phyloP scores from a whole-genome alignment of 92 coral and sea anemone species.

The Palythoa grandis region DNA sequence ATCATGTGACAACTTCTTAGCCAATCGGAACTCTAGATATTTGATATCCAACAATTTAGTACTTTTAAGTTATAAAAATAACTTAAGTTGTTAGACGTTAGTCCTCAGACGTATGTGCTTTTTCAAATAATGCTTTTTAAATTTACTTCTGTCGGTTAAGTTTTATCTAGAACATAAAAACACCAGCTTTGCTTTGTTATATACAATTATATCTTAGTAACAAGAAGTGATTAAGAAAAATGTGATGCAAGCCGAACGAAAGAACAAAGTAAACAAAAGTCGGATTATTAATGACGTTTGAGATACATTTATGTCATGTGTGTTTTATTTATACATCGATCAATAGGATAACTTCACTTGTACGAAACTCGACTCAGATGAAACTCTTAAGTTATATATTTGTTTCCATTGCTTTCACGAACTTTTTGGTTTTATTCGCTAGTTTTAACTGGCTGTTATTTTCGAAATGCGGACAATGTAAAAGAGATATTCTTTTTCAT shows the following conservation, averaged over 20 bases:
- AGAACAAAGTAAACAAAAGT: neutral
- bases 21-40: too few relatives aligned
- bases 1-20: too few relatives aligned
- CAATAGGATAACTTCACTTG: neutral
- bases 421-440: neutral
- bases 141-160: neutral
- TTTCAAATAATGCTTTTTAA: too few relatives aligned
- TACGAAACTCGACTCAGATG: neutral
- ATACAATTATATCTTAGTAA: constrained; percentile 1
- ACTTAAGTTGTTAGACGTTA: too few relatives aligned
- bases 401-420: neutral
- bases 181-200: neutral
- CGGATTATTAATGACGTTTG: neutral
- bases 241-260: neutral
- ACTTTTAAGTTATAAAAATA: too few relatives aligned
- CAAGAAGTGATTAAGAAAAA: neutral
- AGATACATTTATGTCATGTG: neutral
- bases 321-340: neutral
- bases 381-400: neutral
- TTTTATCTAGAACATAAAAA: neutral
- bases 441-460: constrained; percentile 1
- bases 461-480: neutral
- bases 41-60: too few relatives aligned
- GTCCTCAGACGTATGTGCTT: too few relatives aligned
- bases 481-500: neutral